Evolutionary conservation across 2,888 invertebrate species (phyloP).

Genomic region (Thereva unica): DNA sequence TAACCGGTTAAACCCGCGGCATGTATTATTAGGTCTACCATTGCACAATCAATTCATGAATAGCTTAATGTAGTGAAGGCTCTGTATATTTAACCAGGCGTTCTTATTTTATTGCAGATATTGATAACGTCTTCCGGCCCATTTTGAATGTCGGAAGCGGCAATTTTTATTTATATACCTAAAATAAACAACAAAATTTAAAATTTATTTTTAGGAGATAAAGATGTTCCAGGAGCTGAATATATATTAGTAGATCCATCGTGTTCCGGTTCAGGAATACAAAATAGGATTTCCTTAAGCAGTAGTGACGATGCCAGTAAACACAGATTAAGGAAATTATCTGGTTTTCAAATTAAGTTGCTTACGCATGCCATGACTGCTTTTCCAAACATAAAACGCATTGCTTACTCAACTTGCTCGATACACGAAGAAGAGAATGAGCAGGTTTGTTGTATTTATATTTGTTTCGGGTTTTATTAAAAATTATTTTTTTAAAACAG

Average conservation of each 20-base stretch:
- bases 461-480: conserved; percentile 60
- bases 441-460: conserved; percentile 66
- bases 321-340: conserved; percentile 66
- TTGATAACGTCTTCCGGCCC: too few species aligned
- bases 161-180: too few species aligned
- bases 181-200: too few species aligned
- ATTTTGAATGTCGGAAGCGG: too few species aligned
- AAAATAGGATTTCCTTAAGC: conserved; percentile 60
- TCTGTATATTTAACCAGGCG: too few species aligned
- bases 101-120: too few species aligned
- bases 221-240: conserved; percentile 72
- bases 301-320: conserved; percentile 60
- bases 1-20: too few species aligned
- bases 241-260: conserved; percentile 96
- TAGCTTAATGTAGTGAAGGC: too few species aligned
- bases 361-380: conserved; percentile 81
- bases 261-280: conserved; percentile 90
- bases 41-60: too few species aligned
- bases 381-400: conserved; percentile 80
- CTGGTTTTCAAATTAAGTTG: conserved; percentile 81
- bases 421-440: conserved; percentile 90
- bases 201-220: conserved; percentile 44
- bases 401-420: conserved; percentile 98
- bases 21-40: too few species aligned
- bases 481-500: conserved; percentile 44